phyloP scores from a whole-genome alignment of 2,113 vertebrate species.

The Cephalopterus ornatus region DNA sequence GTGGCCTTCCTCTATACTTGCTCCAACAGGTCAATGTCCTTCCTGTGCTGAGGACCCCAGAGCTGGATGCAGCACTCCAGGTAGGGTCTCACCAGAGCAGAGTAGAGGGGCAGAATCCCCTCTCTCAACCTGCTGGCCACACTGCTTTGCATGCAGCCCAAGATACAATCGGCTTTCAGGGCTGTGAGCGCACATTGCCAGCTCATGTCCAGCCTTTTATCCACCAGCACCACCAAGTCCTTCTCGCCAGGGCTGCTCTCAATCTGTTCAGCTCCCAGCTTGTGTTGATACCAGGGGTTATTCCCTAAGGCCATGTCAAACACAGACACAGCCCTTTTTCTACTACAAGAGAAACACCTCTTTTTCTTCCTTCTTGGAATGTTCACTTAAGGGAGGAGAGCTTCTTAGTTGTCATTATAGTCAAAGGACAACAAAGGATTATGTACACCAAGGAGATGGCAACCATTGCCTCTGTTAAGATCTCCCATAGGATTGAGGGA shows the following conservation, averaged over 20 bases:
- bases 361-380: not conserved
- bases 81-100: not conserved
- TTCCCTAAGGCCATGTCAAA: not conserved
- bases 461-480: not conserved
- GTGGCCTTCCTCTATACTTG: not conserved
- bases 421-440: not conserved
- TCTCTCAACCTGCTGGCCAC: accelerated
- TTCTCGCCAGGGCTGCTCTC: not conserved
- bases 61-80: not conserved
- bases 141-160: not conserved
- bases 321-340: not conserved
- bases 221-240: not conserved
- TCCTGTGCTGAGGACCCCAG: accelerated
- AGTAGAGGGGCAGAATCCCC: not conserved
- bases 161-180: accelerated
- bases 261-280: not conserved
- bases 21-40: accelerated
- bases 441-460: not conserved
- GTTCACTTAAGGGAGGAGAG: not conserved
- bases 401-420: not conserved
- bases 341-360: not conserved
- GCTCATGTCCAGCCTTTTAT: not conserved
- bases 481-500: not conserved
- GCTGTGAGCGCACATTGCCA: accelerated
- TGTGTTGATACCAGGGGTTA: not conserved